phyloP scores from a whole-genome alignment of 2,113 vertebrate species.

The Polypterus bichir region DNA sequence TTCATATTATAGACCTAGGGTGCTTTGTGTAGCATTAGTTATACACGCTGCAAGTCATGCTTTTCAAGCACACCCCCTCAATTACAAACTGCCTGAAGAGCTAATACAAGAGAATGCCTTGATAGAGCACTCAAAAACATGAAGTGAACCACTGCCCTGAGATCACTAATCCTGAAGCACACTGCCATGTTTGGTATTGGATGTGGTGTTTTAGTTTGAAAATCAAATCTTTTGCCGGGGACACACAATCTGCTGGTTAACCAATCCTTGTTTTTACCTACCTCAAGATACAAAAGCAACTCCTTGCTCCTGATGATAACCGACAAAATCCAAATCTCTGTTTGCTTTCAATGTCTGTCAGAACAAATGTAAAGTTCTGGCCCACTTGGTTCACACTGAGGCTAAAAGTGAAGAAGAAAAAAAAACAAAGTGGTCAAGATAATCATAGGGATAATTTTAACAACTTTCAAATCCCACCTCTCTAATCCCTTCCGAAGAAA shows the following conservation, averaged over 20 bases:
- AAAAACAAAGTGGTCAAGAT: constrained; percentile 18
- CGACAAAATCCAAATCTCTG: constrained; percentile 97
- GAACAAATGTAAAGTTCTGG: constrained; percentile 48
- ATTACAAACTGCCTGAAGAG: no score
- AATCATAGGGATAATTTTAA: no score
- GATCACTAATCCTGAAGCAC: no score
- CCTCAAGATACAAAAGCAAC: constrained; percentile 79
- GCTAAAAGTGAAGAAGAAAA: constrained; percentile 44
- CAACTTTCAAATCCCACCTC: no score
- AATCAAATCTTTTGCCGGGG: no score
- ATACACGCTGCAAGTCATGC: no score
- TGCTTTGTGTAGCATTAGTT: no score
- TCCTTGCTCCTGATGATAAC: constrained; percentile 83
- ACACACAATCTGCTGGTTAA: constrained; percentile 9
- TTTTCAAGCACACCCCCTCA: no score
- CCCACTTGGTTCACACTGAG: constrained; percentile 75
- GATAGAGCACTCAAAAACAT: no score
- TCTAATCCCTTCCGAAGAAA: constrained; percentile 28
- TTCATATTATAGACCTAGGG: no score
- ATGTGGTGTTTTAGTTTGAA: constrained; percentile 26
- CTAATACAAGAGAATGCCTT: no score
- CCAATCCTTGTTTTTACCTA: constrained; percentile 35
- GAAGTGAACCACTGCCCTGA: no score
- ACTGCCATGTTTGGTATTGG: not conserved
- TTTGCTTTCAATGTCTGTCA: constrained; percentile 93